Percentiles rank a stretch among this genome's conserved stretches.
Conservation (phyloP, 1,140 invertebrate species). For the Diorhabda carinulata region DNA sequence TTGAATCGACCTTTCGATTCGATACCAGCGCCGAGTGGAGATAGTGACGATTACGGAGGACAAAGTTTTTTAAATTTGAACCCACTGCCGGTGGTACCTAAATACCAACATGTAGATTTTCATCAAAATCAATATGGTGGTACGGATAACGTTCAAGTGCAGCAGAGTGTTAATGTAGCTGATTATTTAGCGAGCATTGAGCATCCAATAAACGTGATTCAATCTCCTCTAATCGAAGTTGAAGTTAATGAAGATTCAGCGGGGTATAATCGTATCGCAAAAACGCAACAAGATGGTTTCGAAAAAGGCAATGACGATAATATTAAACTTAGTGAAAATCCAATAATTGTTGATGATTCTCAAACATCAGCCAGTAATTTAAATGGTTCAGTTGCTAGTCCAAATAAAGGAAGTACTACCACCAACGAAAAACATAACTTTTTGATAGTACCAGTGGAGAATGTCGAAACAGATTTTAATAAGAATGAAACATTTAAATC, state of each 20-base stretch:
- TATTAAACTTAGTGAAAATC: conserved; percentile 39
- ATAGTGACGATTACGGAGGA: conserved; percentile 22
- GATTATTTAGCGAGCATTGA: conserved; percentile 62
- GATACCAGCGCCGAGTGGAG: conserved; percentile 26
- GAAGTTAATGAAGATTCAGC: conserved; percentile 37
- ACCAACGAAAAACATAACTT: conserved; percentile 26
- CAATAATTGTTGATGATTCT: conserved; percentile 44
- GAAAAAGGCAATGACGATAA: background rate
- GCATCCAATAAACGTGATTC: conserved; percentile 59
- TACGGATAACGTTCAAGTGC: conserved; percentile 49
- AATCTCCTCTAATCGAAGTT: conserved; percentile 61
- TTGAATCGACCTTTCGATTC: conserved; percentile 27
- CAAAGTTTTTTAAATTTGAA: conserved; percentile 32
- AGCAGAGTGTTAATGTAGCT: conserved; percentile 57
- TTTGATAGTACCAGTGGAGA: conserved; percentile 13
- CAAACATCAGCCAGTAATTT: conserved; percentile 34
- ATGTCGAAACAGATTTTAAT: conserved; percentile 6
- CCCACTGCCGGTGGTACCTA: conserved; percentile 31
- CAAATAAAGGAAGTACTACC: conserved; percentile 10
- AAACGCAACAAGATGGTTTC: background rate
- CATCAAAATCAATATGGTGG: conserved; percentile 20
- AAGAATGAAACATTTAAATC: conserved; percentile 12
- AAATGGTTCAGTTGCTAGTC: conserved; percentile 16
- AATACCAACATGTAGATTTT: conserved; percentile 28
- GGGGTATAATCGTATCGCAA: conserved; percentile 6